phyloP scores from a whole-genome alignment of 2,113 vertebrate genomes.

The Atlantisia rogersi region DNA sequence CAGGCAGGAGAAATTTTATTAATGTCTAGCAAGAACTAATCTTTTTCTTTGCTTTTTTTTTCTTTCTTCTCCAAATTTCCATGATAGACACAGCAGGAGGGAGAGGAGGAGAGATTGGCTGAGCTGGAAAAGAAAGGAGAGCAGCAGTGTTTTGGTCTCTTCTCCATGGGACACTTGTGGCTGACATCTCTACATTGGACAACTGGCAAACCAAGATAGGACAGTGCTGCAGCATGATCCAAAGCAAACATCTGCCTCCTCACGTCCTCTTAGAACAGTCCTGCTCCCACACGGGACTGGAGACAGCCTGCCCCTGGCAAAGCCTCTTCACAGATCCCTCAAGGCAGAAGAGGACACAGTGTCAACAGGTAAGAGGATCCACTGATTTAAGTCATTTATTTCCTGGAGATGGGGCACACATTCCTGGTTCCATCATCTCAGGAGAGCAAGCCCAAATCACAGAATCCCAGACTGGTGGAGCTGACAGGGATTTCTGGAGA shows the following conservation, averaged over 20 bases:
- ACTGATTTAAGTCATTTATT: not conserved
- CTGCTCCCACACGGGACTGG: fast-evolving
- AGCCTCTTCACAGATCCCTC: not conserved
- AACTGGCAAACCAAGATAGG: not conserved
- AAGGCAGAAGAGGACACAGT: fast-evolving
- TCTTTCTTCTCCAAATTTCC: not conserved
- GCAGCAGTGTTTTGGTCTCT: fast-evolving
- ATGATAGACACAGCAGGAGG: not conserved
- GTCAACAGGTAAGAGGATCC: not conserved
- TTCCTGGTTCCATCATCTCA: not conserved
- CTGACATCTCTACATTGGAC: fast-evolving
- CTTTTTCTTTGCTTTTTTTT: not conserved
- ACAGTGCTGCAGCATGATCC: fast-evolving
- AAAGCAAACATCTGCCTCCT: not conserved
- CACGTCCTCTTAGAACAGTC: fast-evolving
- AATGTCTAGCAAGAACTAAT: not conserved
- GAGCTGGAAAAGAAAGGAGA: not conserved
- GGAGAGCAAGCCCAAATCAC: not conserved
- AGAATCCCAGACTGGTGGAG: no score
- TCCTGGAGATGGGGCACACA: not conserved
- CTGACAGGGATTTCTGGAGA: no score
- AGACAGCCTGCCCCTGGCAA: not conserved
- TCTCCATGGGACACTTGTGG: fast-evolving
- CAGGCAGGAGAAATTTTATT: not conserved
- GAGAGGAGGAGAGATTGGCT: not conserved